Conservation (phyloP, 2,888 invertebrate species). For the Scaptomyza parva region DNA sequence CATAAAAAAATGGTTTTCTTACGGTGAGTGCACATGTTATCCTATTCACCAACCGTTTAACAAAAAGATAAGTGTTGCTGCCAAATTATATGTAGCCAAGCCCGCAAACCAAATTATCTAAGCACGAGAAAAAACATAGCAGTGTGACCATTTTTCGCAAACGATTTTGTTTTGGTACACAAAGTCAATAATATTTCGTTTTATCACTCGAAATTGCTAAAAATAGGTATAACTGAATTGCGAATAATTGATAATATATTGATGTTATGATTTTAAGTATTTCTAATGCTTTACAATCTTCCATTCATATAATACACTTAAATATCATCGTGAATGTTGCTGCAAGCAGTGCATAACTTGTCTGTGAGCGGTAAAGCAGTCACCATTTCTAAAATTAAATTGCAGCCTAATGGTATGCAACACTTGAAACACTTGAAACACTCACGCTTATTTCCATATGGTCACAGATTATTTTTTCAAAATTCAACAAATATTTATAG, state of each 20-base stretch:
- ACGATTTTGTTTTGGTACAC: background rate
- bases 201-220: too few species aligned
- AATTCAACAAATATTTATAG: too few species aligned
- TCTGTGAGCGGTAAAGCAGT: background rate
- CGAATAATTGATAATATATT: too few species aligned
- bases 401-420: conserved; percentile 18
- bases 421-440: background rate
- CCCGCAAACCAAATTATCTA: background rate
- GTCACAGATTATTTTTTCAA: background rate
- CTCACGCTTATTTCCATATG: too few species aligned
- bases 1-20: background rate
- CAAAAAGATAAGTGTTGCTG: too few species aligned
- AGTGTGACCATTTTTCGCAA: background rate
- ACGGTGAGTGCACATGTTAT: background rate
- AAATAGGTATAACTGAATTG: too few species aligned
- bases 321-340: background rate
- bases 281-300: too few species aligned
- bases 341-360: background rate
- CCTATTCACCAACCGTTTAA: background rate
- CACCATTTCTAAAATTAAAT: rapidly evolving
- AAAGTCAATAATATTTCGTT: too few species aligned
- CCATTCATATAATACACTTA: too few species aligned
- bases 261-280: too few species aligned
- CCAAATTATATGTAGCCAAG: too few species aligned
- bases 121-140: background rate